Evolutionary conservation across 2,113 vertebrate genomes (phyloP).

Genomic region (Synodontis membranacea): DNA sequence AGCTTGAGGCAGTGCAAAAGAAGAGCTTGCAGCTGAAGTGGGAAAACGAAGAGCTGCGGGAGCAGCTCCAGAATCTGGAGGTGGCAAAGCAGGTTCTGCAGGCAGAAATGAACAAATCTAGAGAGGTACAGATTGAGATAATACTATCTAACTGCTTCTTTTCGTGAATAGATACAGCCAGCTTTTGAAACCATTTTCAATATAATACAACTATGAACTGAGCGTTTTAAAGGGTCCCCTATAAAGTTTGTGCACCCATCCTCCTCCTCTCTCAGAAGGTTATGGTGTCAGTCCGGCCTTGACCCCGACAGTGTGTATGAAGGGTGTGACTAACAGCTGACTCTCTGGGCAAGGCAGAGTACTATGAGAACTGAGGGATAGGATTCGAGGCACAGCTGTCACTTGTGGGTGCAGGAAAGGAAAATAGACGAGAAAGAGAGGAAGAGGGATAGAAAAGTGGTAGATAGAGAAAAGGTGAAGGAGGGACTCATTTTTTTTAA

Average conservation of each 20-base stretch:
- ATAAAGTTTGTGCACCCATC: neutral
- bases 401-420: constrained; percentile 33
- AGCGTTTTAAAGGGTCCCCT: neutral
- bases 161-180: neutral
- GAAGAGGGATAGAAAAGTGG: neutral
- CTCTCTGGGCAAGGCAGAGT: constrained; percentile 56
- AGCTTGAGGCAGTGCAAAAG: constrained; percentile 88
- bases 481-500: constrained; percentile 20
- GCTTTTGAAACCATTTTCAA: neutral
- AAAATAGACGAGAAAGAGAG: constrained; percentile 18
- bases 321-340: constrained; percentile 70
- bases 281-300: constrained; percentile 64
- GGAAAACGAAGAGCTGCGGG: constrained; percentile 88
- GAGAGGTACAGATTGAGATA: constrained; percentile 64
- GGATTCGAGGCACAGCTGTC: constrained; percentile 70
- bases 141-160: neutral
- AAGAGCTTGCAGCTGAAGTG: constrained; percentile 85
- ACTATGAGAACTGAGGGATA: constrained; percentile 63
- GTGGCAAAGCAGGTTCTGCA: constrained; percentile 92
- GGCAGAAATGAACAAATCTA: constrained; percentile 87
- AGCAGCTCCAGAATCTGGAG: constrained; percentile 86
- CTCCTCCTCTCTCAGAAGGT: constrained; percentile 31
- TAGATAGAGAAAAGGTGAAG: constrained; percentile 11
- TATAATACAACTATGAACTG: neutral
- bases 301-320: constrained; percentile 38